Percentiles rank a stretch among this genome's conserved stretches.
phyloP scores from a whole-genome alignment of 2,888 invertebrate genomes.

The Ethmia dodecea region DNA sequence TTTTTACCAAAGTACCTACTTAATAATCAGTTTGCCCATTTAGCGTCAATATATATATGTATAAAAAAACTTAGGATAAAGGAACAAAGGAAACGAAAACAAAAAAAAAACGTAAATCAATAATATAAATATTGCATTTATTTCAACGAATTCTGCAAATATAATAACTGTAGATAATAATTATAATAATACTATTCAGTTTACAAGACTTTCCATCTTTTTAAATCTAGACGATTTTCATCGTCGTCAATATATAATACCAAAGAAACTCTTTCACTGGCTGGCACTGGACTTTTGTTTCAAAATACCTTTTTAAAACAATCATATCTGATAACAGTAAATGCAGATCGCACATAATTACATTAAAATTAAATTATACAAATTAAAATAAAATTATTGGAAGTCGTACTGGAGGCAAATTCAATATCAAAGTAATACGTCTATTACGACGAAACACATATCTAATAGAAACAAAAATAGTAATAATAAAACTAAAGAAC shows the following conservation, averaged over 20 bases:
- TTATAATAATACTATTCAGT: conserved; percentile 76
- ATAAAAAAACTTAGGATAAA: conserved; percentile 51
- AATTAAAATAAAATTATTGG: conserved; percentile 70
- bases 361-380: conserved; percentile 70
- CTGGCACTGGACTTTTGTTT: conserved; percentile 67
- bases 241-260: conserved; percentile 28
- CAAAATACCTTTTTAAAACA: conserved; percentile 52
- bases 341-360: conserved; percentile 71
- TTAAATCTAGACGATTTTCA: conserved; percentile 39
- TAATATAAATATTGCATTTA: conserved; percentile 79
- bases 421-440: conserved; percentile 47
- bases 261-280: conserved; percentile 61
- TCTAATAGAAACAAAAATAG: conserved; percentile 56
- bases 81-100: conserved; percentile 43
- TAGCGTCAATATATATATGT: no score
- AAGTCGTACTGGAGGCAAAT: conserved; percentile 70
- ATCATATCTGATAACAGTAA: conserved; percentile 69
- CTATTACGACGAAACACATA: conserved; percentile 40
- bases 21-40: no score
- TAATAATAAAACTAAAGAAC: conserved; percentile 61
- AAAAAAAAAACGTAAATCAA: conserved; percentile 70
- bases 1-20: conserved; percentile 1
- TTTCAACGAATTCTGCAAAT: conserved; percentile 77
- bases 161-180: conserved; percentile 75
- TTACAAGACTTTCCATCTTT: conserved; percentile 68